Conservation (phyloP, 2,888 invertebrate genomes). For the Mesochorus sp. region DNA sequence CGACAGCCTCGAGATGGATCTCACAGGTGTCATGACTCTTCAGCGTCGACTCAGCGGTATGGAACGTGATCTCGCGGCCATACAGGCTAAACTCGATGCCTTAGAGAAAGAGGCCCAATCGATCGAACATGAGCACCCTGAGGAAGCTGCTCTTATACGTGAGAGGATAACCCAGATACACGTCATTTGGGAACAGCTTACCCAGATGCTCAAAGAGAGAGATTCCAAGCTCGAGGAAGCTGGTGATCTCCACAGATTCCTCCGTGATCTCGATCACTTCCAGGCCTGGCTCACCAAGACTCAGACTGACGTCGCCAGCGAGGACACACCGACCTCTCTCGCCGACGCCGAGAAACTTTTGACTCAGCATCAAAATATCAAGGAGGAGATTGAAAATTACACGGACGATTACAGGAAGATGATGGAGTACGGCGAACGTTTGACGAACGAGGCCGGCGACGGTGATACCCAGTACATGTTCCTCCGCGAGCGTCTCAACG, state of each 20-base stretch:
- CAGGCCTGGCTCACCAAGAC: slow-evolving; percentile 98
- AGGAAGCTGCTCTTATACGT: slow-evolving; percentile 94
- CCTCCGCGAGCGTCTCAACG: slow-evolving; percentile 98
- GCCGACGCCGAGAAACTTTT: slow-evolving; percentile 98
- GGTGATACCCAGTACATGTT: slow-evolving; percentile 99
- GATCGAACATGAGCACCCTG: slow-evolving; percentile 97
- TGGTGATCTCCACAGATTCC: slow-evolving; percentile 98
- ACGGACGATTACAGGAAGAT: slow-evolving; percentile 99
- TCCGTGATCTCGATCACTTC: slow-evolving; percentile 99
- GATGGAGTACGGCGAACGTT: slow-evolving; percentile 99
- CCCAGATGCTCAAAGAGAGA: slow-evolving; percentile 98
- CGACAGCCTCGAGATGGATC: slow-evolving; percentile 98
- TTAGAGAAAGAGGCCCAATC: slow-evolving; percentile 96
- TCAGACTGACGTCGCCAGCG: slow-evolving; percentile 99
- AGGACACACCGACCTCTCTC: slow-evolving; percentile 95
- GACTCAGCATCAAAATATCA: slow-evolving; percentile 98
- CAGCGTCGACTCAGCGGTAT: slow-evolving; percentile 98
- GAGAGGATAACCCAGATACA: slow-evolving; percentile 96
- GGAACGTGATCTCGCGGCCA: slow-evolving; percentile 99
- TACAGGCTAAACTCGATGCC: slow-evolving; percentile 97
- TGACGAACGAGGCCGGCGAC: slow-evolving; percentile 90
- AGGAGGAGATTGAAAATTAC: slow-evolving; percentile 99
- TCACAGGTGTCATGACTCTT: slow-evolving; percentile 98
- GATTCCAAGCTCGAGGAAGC: slow-evolving; percentile 99
- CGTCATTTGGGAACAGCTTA: slow-evolving; percentile 97